Evolutionary conservation across 2,113 vertebrate species (phyloP), one percentile per base, ranked within the genome.

Genomic region (Ciconia stormi): DNA sequence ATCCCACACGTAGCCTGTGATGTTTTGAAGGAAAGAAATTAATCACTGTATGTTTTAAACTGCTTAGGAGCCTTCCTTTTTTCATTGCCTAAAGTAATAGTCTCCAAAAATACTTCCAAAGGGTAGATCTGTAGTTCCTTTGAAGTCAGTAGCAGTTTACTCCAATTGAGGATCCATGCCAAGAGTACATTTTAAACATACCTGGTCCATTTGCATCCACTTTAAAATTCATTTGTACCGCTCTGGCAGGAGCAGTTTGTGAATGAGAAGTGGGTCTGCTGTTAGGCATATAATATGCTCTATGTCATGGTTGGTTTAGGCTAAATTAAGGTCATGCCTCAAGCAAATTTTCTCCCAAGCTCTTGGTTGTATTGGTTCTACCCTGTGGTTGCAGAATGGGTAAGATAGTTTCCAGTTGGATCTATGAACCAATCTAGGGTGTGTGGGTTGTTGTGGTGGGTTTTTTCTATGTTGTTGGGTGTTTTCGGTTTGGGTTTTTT

Each of bases 171-270:
- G 46, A 93, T 88, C 71, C 26, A 8, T 59, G 93, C 92, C 92
- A 93, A 50, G 76, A 61, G 61, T 40, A 8, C 8, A 5, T 97
- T 93, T 93, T 67, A 87, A 89, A 90, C 65, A 77, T 90, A 86
- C 82, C 79, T 89, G 67, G 10, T 92, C 55, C 66, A 87, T 97
- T 95, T 97, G 77, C 93, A 95, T 95, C 69, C 52, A 36, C 66
- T 95, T 92, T 11, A 84, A 93, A 93, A 70, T 92, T 90, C 6
- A 69, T 89, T 66, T 80, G 11, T 73, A 27, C 16, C 73, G 49
- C 53, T 80, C 3, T 77, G 71, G 50, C 42, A 74, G n/a, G 44
- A 89, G 30, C 42, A 89, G 18, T 83, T 73, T 73, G 69, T 84
- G 62, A 73, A 52, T 81, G 76, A 80, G 46, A 73, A 30, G 8